Percentiles rank a stretch among this genome's conserved stretches.
Evolutionary conservation across 2,797 vertebrate species (phyloP).

Genomic region (Benthosema pterotum): DNA sequence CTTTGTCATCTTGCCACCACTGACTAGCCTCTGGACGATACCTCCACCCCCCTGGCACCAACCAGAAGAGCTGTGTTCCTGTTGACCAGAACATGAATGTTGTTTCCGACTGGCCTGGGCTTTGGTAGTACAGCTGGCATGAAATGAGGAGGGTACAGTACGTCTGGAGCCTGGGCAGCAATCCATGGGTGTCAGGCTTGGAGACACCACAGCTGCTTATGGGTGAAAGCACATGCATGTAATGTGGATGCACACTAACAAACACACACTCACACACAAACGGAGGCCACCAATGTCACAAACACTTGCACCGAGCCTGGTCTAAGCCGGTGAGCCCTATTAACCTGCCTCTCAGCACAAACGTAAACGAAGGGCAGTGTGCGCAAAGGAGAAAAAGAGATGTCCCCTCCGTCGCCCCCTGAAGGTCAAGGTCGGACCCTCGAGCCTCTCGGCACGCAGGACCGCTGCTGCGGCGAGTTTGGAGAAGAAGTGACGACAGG

Average conservation of each 20-base stretch:
- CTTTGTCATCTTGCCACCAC: constrained; percentile 5
- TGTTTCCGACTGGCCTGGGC: constrained; percentile 39
- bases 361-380: constrained; percentile 11
- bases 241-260: background rate
- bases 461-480: constrained; percentile 40
- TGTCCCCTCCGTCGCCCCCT: constrained; percentile 4
- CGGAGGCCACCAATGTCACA: constrained; percentile 14
- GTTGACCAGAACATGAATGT: constrained; percentile 63
- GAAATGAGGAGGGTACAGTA: constrained; percentile 39
- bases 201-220: constrained; percentile 68
- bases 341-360: constrained; percentile 38
- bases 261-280: constrained; percentile 19
- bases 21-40: constrained; percentile 56
- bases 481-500: constrained; percentile 24
- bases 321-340: constrained; percentile 23
- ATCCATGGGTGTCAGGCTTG: constrained; percentile 26
- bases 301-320: constrained; percentile 22
- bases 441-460: constrained; percentile 29
- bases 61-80: constrained; percentile 65
- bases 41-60: constrained; percentile 75
- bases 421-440: constrained; percentile 47
- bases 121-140: constrained; percentile 26
- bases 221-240: constrained; percentile 44
- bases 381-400: constrained; percentile 38
- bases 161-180: constrained; percentile 5